Conservation (phyloP, 2,888 invertebrate genomes). For the Callosobruchus maculatus region DNA sequence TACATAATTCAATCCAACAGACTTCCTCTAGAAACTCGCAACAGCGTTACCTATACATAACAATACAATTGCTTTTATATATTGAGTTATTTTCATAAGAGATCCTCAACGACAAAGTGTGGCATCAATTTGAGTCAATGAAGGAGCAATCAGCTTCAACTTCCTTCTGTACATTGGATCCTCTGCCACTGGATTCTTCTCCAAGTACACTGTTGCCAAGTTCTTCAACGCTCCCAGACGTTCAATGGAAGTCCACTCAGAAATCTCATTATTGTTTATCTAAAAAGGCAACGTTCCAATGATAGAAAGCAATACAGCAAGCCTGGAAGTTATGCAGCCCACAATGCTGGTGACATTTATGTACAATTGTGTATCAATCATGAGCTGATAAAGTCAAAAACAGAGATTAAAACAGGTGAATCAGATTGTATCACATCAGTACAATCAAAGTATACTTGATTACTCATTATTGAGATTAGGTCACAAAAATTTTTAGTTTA, state of each 20-base stretch:
- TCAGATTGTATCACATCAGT: too few species aligned
- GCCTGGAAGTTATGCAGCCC: too few species aligned
- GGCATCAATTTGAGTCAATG: constrained; percentile 91
- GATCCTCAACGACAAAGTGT: constrained; percentile 72
- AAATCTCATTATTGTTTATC: constrained; percentile 88
- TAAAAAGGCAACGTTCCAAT: too few species aligned
- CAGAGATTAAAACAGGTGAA: too few species aligned
- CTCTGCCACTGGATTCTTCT: constrained; percentile 82
- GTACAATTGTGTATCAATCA: too few species aligned
- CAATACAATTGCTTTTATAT: not conserved
- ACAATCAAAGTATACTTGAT: too few species aligned
- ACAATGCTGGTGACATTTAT: too few species aligned
- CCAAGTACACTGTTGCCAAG: constrained; percentile 84
- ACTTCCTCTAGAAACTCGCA: not conserved
- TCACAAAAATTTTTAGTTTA: too few species aligned
- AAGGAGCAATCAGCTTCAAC: constrained; percentile 81
- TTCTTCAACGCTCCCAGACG: constrained; percentile 64
- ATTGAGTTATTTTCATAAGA: not conserved
- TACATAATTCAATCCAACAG: not conserved
- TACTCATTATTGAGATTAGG: too few species aligned
- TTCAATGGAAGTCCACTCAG: constrained; percentile 82
- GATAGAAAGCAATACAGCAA: too few species aligned
- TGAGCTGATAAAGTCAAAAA: too few species aligned
- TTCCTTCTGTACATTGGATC: constrained; percentile 89
- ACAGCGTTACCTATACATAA: not conserved